phyloP scores from a whole-genome alignment of 2,113 vertebrate genomes.

The Phalacrocorax aristotelis region DNA sequence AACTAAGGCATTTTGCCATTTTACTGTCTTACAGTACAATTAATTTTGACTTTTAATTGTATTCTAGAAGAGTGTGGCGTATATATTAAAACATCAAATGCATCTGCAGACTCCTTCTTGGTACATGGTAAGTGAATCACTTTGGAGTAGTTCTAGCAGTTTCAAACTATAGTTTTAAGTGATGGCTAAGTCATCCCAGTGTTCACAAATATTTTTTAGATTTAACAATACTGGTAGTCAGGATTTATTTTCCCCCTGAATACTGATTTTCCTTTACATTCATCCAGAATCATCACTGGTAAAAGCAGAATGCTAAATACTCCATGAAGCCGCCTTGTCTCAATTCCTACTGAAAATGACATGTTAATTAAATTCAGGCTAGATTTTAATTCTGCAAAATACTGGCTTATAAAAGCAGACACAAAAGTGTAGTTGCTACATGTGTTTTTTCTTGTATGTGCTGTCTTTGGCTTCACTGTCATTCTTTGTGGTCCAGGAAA shows the following conservation, averaged over 20 bases:
- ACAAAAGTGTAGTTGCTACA: not conserved
- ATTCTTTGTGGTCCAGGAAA: constrained; percentile 79
- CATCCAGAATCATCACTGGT: not conserved
- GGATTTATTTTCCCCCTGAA: not conserved
- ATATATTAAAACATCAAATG: constrained; percentile 84
- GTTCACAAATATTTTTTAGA: not conserved
- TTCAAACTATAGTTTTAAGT: not conserved
- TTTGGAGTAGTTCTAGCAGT: not conserved
- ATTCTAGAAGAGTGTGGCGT: constrained; percentile 88
- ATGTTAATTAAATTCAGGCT: not conserved
- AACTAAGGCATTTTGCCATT: not conserved
- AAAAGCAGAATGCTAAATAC: not conserved
- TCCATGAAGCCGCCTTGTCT: not conserved
- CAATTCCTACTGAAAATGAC: not conserved
- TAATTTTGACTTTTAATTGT: constrained; percentile 53
- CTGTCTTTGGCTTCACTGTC: not conserved
- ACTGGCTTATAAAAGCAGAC: not conserved
- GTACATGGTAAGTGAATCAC: constrained; percentile 61
- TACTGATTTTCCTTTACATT: not conserved
- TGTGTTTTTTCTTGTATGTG: not conserved
- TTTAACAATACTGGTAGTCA: not conserved
- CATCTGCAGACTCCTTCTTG: constrained; percentile 51
- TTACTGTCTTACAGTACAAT: not conserved
- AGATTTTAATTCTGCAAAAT: not conserved
- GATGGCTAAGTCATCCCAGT: not conserved